Percentiles rank a stretch among this genome's conserved stretches.
Conservation (phyloP, 1,140 invertebrate genomes). For the Drosophila cardini region DNA sequence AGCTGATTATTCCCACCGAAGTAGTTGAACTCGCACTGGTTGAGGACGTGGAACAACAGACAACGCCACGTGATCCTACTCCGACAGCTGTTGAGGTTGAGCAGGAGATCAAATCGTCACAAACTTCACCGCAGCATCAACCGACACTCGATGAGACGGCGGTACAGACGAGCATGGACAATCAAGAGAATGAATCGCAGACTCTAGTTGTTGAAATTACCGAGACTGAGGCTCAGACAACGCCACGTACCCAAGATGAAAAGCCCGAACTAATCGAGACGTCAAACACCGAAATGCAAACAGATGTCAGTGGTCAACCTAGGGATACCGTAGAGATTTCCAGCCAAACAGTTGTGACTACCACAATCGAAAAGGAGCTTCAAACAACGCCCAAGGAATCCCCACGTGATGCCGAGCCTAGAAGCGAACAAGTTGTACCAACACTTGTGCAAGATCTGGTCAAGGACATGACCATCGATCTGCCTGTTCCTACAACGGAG, state of each 20-base stretch:
- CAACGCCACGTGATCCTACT: constrained; percentile 78
- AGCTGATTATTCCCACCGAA: constrained; percentile 86
- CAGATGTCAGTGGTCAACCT: constrained; percentile 67
- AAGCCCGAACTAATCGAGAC: constrained; percentile 29
- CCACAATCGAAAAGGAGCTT: constrained; percentile 85
- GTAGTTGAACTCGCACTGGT: constrained; percentile 86
- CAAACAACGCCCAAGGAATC: constrained; percentile 86
- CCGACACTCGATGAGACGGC: constrained; percentile 82
- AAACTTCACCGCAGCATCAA: constrained; percentile 87
- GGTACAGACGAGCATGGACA: constrained; percentile 85
- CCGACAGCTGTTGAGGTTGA: constrained; percentile 39
- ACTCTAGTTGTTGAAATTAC: constrained; percentile 70
- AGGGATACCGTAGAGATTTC: constrained; percentile 85
- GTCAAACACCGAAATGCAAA: constrained; percentile 73
- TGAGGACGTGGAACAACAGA: constrained; percentile 85
- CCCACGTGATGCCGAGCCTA: constrained; percentile 56
- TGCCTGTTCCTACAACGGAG: constrained; percentile 75
- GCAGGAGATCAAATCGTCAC: constrained; percentile 86
- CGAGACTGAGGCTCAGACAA: constrained; percentile 81
- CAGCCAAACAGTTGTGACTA: constrained; percentile 86
- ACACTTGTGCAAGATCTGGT: constrained; percentile 82
- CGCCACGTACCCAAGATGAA: constrained; percentile 50
- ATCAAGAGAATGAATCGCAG: constrained; percentile 77
- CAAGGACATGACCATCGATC: constrained; percentile 75
- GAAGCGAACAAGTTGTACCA: constrained; percentile 62